Percentiles rank a stretch among this genome's conserved stretches.
Evolutionary conservation across 2,797 vertebrate species (phyloP).

Genomic region (Coregonus ussuriensis): DNA sequence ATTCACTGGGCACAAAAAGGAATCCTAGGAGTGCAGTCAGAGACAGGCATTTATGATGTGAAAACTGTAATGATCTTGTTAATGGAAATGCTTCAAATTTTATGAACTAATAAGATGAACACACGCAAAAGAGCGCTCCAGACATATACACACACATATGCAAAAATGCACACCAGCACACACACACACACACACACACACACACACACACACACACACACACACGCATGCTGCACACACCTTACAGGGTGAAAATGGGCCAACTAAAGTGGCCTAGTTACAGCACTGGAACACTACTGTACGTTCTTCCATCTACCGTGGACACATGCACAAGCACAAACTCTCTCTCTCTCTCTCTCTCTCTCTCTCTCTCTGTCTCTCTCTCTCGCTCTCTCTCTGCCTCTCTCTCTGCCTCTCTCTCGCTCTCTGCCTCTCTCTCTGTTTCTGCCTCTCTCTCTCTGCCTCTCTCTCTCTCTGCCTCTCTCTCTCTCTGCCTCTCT

Average conservation of each 20-base stretch:
- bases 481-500: too few species aligned
- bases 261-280: background rate
- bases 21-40: background rate
- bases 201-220: background rate
- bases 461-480: too few species aligned
- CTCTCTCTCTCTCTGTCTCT: too few species aligned
- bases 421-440: too few species aligned
- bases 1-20: background rate
- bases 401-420: too few species aligned
- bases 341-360: background rate
- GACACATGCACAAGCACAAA: constrained; percentile 9
- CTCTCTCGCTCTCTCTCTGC: too few species aligned
- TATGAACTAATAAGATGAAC: background rate
- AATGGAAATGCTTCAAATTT: background rate
- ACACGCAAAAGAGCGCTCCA: background rate
- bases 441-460: too few species aligned
- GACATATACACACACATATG: too few species aligned
- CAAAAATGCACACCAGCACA: background rate
- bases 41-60: background rate
- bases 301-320: background rate
- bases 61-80: constrained; percentile 1
- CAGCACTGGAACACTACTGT: background rate
- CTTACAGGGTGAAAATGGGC: background rate
- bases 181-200: background rate
- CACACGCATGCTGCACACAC: background rate